Evolutionary conservation across 2,888 invertebrate genomes (phyloP).

Genomic region (Cerceris rybyensis): DNA sequence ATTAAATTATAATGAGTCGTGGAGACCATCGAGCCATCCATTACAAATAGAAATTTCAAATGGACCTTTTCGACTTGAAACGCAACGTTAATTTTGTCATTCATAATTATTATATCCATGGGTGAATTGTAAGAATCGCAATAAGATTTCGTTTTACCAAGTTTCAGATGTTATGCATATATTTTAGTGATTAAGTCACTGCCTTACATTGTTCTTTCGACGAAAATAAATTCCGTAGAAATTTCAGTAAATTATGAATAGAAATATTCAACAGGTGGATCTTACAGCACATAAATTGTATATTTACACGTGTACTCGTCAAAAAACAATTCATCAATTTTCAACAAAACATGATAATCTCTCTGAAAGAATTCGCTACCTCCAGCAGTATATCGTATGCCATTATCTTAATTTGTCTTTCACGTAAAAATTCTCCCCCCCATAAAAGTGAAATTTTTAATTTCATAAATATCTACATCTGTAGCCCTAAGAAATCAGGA

Average conservation of each 20-base stretch:
- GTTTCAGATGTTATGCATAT: slow-evolving; percentile 54
- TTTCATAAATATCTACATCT: neutral
- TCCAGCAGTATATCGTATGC: slow-evolving; percentile 41
- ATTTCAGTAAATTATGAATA: slow-evolving; percentile 58
- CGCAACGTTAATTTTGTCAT: neutral
- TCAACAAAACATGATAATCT: slow-evolving; percentile 67
- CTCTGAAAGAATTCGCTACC: slow-evolving; percentile 63
- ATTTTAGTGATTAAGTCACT: slow-evolving; percentile 60
- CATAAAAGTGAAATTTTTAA: neutral
- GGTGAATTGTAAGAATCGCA: slow-evolving; percentile 30
- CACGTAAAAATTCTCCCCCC: neutral
- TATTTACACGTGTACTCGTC: slow-evolving; percentile 66
- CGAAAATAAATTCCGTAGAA: slow-evolving; percentile 59
- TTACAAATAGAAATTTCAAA: neutral
- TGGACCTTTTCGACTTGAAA: too few relatives aligned
- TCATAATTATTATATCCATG: slow-evolving; percentile 8
- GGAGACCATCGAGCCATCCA: neutral
- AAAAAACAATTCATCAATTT: slow-evolving; percentile 62
- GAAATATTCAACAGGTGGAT: slow-evolving; percentile 60
- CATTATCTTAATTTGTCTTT: neutral
- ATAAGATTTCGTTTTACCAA: slow-evolving; percentile 48
- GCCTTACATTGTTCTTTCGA: slow-evolving; percentile 55
- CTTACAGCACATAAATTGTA: slow-evolving; percentile 64
- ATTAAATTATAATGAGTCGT: neutral
- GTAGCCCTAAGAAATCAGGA: too few relatives aligned